Evolutionary conservation across 1,140 invertebrate species (phyloP), one percentile per base, ranked within the genome.

Genomic region (Andricus grossulariae): DNA sequence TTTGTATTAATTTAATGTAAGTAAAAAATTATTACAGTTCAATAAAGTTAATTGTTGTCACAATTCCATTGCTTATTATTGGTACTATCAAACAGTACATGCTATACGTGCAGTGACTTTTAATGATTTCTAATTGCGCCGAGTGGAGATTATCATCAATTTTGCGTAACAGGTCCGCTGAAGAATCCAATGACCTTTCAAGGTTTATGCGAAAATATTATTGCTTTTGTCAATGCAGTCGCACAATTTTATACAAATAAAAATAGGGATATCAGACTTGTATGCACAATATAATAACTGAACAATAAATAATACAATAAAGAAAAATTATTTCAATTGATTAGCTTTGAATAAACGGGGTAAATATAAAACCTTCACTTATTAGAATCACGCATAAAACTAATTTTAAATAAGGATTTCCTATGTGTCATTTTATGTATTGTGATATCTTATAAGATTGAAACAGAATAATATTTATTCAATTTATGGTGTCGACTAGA

Each of bases 151-250:
- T 66, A 66, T 66, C 60, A 66, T 66, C 32, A 66, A 57, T 60
- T 66, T 32, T 66, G 60, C 32, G 39, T 66, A 66, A 66, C 25
- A 66, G 60, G 25, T 66, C 60, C 39, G 60, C 32, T 66, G 32
- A n/a, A 66, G 60, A 66, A 66, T 66, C 60, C 60, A 66, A 66
- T 66, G 60, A 66, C 32, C 60, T 32, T 32, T 66, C 60, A 66
- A 66, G 60, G 60, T 66, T 66, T 66, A 66, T 39, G 39, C 8
- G 39, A 66, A 66, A 66, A 66, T 66, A 66, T 66, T 66, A 66
- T 66, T 66, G 60, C 39, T 66, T 66, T 45, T 66, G 39, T 8
- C 60, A 45, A 16, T 39, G 32, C 60, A 32, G 12, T 25, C 39
- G 57, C 25, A 66, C 57, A 10, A 66, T 66, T 66, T 45, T 15